Evolutionary conservation across 2,797 vertebrate genomes (phyloP).

Genomic region (Carcharodon carcharias): DNA sequence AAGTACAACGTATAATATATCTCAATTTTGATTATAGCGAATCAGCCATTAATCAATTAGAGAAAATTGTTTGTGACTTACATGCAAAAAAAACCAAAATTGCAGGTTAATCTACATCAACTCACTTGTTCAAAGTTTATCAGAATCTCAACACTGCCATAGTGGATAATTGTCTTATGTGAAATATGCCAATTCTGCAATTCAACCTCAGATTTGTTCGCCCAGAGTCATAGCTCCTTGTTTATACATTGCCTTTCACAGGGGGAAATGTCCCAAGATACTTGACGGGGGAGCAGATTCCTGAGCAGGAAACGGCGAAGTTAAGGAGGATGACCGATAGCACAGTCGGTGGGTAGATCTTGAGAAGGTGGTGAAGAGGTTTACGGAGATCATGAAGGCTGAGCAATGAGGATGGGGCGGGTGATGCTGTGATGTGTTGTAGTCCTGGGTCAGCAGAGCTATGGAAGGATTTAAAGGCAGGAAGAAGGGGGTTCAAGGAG

Average conservation of each 20-base stretch:
- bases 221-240: background rate
- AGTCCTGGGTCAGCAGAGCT: background rate
- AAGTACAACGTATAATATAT: background rate
- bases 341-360: background rate
- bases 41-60: background rate
- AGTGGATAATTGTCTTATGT: background rate
- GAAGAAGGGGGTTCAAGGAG: background rate
- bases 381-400: background rate
- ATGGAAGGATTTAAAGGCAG: background rate
- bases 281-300: background rate
- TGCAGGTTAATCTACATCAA: background rate
- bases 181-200: background rate
- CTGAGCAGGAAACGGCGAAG: background rate
- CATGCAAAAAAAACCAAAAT: background rate
- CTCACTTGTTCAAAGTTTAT: background rate
- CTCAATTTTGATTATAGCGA: background rate
- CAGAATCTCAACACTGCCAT: background rate
- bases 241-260: background rate
- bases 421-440: no score
- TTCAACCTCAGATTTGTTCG: background rate
- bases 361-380: background rate
- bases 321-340: background rate
- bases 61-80: background rate
- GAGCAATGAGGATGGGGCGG: background rate
- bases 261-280: background rate